phyloP scores from a whole-genome alignment of 2,797 vertebrate species.

The Takifugu rubripes region DNA sequence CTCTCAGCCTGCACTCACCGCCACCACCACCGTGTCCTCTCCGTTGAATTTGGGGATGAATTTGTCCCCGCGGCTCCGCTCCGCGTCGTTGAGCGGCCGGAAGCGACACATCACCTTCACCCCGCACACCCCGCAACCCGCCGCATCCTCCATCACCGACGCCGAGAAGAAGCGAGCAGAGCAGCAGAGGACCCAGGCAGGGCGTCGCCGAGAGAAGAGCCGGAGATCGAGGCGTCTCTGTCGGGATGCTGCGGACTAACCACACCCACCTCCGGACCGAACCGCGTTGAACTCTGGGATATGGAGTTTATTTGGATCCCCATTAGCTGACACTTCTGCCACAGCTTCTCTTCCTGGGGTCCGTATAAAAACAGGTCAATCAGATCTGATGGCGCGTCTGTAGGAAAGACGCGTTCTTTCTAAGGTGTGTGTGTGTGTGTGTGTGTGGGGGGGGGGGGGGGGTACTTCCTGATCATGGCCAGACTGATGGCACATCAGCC shows the following conservation, averaged over 20 bases:
- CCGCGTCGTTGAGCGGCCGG: constrained; percentile 88
- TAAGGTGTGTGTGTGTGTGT: no score
- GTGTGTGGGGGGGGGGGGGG: no score
- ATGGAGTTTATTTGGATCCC: constrained; percentile 12
- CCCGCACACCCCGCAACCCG: constrained; percentile 90
- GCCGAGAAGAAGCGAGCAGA: not conserved
- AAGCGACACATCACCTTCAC: constrained; percentile 96
- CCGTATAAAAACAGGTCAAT: no score
- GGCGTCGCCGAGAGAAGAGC: not conserved
- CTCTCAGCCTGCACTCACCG: constrained; percentile 71
- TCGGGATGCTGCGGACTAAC: constrained; percentile 6
- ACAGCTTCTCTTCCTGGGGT: no score
- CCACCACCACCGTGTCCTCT: constrained; percentile 88
- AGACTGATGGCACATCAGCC: no score
- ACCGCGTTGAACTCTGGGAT: constrained; percentile 43
- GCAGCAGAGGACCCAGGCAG: not conserved
- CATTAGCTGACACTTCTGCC: no score
- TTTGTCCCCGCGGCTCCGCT: constrained; percentile 88
- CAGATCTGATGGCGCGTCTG: no score
- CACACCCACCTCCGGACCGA: constrained; percentile 33
- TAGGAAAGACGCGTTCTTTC: no score
- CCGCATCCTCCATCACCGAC: constrained; percentile 79
- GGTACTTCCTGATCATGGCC: no score
- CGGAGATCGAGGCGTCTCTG: not conserved
- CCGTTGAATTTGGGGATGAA: constrained; percentile 89